phyloP scores from a whole-genome alignment of 2,113 vertebrate species.

The Prionailurus viverrinus region DNA sequence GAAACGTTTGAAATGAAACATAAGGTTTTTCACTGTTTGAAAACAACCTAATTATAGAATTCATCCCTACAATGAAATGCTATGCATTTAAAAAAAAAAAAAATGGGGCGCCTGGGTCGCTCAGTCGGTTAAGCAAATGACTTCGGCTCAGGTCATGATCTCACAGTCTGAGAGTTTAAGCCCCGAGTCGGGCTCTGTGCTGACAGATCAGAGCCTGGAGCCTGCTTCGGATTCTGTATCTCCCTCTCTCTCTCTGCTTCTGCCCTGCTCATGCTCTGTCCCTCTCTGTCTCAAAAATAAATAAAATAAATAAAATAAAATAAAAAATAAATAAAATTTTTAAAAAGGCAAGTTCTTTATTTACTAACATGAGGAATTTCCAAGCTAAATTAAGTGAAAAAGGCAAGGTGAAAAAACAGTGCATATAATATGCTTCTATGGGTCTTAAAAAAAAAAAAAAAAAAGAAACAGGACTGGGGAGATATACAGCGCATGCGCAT shows the following conservation, averaged over 20 bases:
- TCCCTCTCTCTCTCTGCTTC: no score
- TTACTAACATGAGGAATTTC: constrained; percentile 13
- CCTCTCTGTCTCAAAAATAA: no score
- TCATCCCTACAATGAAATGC: background rate
- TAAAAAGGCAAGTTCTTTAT: background rate
- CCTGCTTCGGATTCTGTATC: no score
- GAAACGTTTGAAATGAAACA: constrained; percentile 4
- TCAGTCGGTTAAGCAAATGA: no score
- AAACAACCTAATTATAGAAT: constrained; percentile 30
- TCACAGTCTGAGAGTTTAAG: no score
- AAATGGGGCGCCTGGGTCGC: no score
- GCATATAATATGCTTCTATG: background rate
- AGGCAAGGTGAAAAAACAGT: background rate
- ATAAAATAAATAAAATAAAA: background rate
- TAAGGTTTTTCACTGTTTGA: background rate
- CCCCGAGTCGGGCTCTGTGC: no score
- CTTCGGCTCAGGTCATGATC: no score
- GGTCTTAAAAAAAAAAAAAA: background rate
- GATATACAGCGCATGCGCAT: background rate
- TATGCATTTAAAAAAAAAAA: background rate
- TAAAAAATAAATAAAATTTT: no score
- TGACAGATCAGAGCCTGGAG: no score
- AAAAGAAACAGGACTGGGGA: background rate
- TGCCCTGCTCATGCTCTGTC: no score
- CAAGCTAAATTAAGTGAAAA: background rate